Base-by-base conservation (phyloP, 2,113 vertebrate genomes). In the Scomber japonicus region DNA sequence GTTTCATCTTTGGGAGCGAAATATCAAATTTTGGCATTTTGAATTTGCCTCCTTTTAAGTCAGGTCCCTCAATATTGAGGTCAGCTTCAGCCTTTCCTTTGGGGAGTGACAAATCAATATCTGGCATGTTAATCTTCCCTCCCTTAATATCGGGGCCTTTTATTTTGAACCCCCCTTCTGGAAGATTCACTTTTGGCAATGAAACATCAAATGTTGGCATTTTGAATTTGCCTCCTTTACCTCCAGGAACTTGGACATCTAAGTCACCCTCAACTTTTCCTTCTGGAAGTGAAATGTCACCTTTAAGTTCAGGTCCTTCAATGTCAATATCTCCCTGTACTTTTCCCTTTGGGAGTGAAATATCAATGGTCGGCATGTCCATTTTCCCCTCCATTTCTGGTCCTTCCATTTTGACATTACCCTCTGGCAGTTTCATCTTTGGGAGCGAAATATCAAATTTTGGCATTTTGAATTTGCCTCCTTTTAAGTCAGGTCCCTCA, bases 271-370 rank as follows among this genome's bases (percentile, higher is more conserved):
- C 31, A 35, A 35, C 31, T 35, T 35, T 35, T 35, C 31, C 31
- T 77, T 86, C 87, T 1, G 86, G 88, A 3, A 91, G 40, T 35
- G 87, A 88, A 12, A 90, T 46, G 27, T 88, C 80, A 44, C 80
- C 80, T 53, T 83, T 86, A 50, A 90, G 75, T 0, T 74, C 83
- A 30, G 84, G 53, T 9, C 72, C 80, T 27, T 81, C 73, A 44
- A 79, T 12, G 11, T 80, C n/a, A 9, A 80, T 0, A 14, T 80
- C 31, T 0, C 44, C 71, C 49, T 56, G 83, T 24, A 30, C 71
- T 19, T n/a, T 88, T 78, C 19, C 92, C 57, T 69, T 88, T 88
- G 89, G 91, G 3, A 94, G 74, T 9, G 90, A 89, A 13, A 93
- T 31, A 24, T 91, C 91, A 91, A n/a, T 21, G 82, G 78, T 0